Evolutionary conservation across 2,888 invertebrate species (phyloP).

Genomic region (Pedicia rivosa): DNA sequence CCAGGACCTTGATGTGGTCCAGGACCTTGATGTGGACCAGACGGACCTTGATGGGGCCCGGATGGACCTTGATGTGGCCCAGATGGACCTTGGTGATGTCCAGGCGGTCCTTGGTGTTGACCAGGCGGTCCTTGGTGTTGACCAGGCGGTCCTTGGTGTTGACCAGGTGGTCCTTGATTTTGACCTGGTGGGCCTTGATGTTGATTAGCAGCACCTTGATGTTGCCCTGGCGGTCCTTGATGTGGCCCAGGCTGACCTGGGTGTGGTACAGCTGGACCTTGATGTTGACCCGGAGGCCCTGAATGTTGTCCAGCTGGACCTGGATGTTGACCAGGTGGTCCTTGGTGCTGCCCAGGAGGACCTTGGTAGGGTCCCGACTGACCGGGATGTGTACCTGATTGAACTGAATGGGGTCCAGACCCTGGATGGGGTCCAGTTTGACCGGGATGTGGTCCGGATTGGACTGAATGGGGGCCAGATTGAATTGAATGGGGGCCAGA

Average conservation of each 20-base stretch:
- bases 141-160: conserved; percentile 16
- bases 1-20: too few species aligned
- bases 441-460: conserved; percentile 2
- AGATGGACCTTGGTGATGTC: conserved; percentile 15
- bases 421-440: neutral
- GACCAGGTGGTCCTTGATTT: conserved; percentile 14
- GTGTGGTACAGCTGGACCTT: conserved; percentile 18
- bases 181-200: conserved; percentile 19
- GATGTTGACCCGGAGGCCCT: conserved; percentile 27
- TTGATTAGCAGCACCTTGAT: conserved; percentile 16
- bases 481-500: neutral
- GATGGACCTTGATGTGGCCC: conserved; percentile 14
- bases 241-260: conserved; percentile 15
- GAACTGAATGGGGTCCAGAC: neutral
- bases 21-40: too few species aligned
- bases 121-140: conserved; percentile 15
- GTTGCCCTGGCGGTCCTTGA: conserved; percentile 16
- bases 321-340: conserved; percentile 13
- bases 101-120: conserved; percentile 16
- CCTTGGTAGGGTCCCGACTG: neutral
- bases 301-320: conserved; percentile 13
- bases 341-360: conserved; percentile 14
- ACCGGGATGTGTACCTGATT: neutral
- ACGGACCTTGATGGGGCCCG: conserved; percentile 18
- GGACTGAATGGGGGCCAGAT: neutral